Evolutionary conservation across 1,140 invertebrate genomes (phyloP), one percentile per base, ranked within the genome.

Genomic region (Calephelis nemesis): DNA sequence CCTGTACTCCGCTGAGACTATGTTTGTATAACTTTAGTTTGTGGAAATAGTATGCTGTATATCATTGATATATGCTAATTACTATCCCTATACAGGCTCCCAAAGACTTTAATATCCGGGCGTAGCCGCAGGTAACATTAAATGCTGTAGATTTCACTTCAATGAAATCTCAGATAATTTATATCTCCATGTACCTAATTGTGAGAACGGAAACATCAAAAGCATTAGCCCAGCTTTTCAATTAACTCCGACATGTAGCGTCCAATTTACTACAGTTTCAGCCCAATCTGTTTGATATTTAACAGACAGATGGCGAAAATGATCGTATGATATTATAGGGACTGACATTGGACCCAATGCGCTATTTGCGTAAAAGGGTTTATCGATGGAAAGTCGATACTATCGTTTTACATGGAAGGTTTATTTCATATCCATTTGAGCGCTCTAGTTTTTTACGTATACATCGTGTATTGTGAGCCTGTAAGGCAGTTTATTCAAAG

Each of bases 331-430:
- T 69, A 72, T 69, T 74, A 76, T 74, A 65, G 72, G 72, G 62
- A 62, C 62, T 69, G 73, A 68, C 76, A 74, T 78, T 81, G 81
- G 79, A 79, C 74, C 74, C 78, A 78, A 82, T 83, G 76, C 63
- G 82, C 77, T 78, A 79, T 82, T 84, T 84, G 79, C 74, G 76
- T 81, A 82, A 84, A 82, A 84, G 80, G 82, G 80, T 82, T 82
- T 78, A 82, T 79, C 80, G 73, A 68, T 71, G 78, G 76, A 75
- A 74, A 71, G 74, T 73, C 72, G 82, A 81, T 84, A 77, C 75
- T 78, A 63, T 73, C 63, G 30, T 11, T 30, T 39, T 54, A 49
- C 54, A 39, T 30, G 19, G 40, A 11, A 11, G 52, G 65, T 8
- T 39, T 58, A 67, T 30, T 67, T 45, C 42, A n/a, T 47, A 48